Base-by-base conservation (phyloP, 2,113 vertebrate genomes). In the Nyctibius bracteatus region DNA sequence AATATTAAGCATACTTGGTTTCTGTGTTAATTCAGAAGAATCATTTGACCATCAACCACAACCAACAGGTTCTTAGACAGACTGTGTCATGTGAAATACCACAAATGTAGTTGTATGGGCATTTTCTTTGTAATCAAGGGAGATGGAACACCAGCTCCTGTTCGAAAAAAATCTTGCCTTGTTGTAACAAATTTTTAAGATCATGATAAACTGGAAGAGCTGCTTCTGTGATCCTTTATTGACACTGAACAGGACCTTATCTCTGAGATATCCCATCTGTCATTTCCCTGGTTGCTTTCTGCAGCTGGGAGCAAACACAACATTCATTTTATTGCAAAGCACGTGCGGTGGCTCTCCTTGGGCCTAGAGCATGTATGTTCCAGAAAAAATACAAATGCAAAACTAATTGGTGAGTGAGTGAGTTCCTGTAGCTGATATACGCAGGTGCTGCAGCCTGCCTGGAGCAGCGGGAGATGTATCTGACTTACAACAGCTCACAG, bases 321-420 rank as follows among this genome's bases (percentile, higher is more conserved):
- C 8, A 2, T 31, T 62, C 1, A 6, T 71, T 81, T 44, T 21
- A 11, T 41, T 63, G 10, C 23, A 66, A 41, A 25, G 5, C 25
- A 4, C 2, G 14, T 39, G 54, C 0, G 3, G 4, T 37, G 20
- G 8, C 23, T 82, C 10, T 52, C 25, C 46, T 49, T 1, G 1
- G 23, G 37, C 46, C n/a, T 24, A 54, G 47, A 81, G 84, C 73
- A 96, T 37, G 14, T 28, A 39, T 0, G 0, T 27, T 46, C 83
- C 21, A 33, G 35, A 12, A 54, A 46, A 65, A 43, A 16, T 3
- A 46, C 14, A 62, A 83, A 19, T 7, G 5, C 30, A 59, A 18
- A 89, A 12, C 27, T 41, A 83, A 58, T 6, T 43, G 55, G 37
- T 9, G 47, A 70, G 41, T 22, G 31, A 23, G 17, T 6, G 43